Percentiles rank a stretch among this genome's conserved stretches.
Conservation (phyloP, 2,113 vertebrate species). For the Myanophis thanlyinensis region DNA sequence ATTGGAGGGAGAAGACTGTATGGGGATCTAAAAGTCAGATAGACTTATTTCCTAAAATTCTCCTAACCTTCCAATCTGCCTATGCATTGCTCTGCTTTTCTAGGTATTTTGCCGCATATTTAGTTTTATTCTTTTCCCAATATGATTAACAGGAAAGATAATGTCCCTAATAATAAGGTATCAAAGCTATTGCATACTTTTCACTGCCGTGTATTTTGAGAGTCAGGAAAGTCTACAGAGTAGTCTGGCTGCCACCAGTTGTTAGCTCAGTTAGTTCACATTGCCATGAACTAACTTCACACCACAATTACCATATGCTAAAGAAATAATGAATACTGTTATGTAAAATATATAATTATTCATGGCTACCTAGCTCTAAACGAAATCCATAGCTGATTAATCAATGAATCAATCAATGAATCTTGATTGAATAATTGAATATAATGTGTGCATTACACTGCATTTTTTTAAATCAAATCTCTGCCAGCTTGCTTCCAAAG, state of each 20-base stretch:
- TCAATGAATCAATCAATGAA: background rate
- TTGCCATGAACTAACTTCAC: background rate
- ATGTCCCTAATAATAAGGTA: background rate
- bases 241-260: background rate
- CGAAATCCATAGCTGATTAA: slow-evolving; percentile 14
- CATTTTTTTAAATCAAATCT: background rate
- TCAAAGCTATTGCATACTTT: background rate
- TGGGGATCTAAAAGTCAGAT: background rate
- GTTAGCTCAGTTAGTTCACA: background rate
- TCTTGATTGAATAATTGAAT: no score
- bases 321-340: background rate
- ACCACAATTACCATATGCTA: no score
- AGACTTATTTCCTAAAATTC: background rate
- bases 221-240: background rate
- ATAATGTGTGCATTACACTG: background rate
- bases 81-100: background rate
- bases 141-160: background rate
- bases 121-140: background rate
- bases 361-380: background rate
- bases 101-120: background rate
- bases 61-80: background rate
- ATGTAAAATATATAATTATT: background rate
- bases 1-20: background rate
- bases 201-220: background rate
- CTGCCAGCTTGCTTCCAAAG: background rate